A percentile compares a stretch with the other conserved stretches of the same genome.
These are phyloP conservation scores for Catostomus latipinnis DNA, from an alignment of 2,797 vertebrate species.

Conservation along the genomic window DNA sequence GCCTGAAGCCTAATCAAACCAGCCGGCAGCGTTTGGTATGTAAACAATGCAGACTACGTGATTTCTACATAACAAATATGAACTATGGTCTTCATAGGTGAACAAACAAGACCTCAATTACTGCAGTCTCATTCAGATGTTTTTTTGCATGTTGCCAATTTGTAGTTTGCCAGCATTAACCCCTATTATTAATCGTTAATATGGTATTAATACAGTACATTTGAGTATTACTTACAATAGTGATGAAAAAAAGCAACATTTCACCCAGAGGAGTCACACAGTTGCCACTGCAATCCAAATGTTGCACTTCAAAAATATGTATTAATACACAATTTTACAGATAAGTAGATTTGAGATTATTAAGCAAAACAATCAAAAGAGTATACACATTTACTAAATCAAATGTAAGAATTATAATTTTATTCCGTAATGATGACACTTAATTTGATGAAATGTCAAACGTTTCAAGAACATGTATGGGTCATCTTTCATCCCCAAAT, in stretches of 20 bases:
- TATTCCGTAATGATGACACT: too few species aligned
- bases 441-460: not conserved
- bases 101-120: constrained; percentile 35
- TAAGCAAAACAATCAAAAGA: too few species aligned
- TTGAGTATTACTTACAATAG: constrained; percentile 17
- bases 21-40: constrained; percentile 15
- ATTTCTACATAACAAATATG: constrained; percentile 39
- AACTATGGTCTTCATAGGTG: constrained; percentile 4
- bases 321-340: constrained; percentile 31
- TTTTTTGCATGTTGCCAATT: constrained; percentile 38
- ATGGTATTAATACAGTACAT: constrained; percentile 43
- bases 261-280: too few species aligned
- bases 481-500: too few species aligned
- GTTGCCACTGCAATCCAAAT: too few species aligned
- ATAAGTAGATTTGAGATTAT: not conserved
- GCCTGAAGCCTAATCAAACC: constrained; percentile 48
- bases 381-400: too few species aligned
- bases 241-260: not conserved
- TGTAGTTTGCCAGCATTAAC: constrained; percentile 47
- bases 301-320: not conserved
- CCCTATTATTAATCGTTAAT: constrained; percentile 20
- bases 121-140: constrained; percentile 43
- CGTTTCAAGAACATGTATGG: too few species aligned
- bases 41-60: not conserved
- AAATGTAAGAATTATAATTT: too few species aligned